These are phyloP conservation scores for Tragelaphus strepsiceros DNA, from an alignment of 2,113 vertebrate genomes.

Conservation along the genomic window DNA sequence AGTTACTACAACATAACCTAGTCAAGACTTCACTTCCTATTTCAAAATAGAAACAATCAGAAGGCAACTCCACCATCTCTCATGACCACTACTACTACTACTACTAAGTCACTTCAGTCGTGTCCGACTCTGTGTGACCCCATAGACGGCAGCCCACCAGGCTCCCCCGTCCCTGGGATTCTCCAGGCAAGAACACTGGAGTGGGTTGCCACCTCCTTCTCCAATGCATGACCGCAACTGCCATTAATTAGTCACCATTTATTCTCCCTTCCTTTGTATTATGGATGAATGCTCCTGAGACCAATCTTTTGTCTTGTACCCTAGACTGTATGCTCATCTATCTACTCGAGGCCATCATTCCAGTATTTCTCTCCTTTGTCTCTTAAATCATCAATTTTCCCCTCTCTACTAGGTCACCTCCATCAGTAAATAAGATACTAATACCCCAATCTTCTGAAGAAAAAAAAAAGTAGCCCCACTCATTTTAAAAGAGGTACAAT, in stretches of 20 bases:
- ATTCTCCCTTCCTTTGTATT: not conserved
- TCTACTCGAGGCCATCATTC: not conserved
- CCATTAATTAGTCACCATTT: not conserved
- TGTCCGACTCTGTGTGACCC: too few relatives aligned
- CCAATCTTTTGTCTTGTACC: not conserved
- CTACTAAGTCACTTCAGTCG: too few relatives aligned
- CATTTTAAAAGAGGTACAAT: not conserved
- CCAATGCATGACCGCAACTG: not conserved
- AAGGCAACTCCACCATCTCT: not conserved
- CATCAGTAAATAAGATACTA: not conserved
- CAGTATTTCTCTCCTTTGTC: not conserved
- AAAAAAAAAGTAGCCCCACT: not conserved
- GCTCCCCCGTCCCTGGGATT: too few relatives aligned
- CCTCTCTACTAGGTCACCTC: not conserved
- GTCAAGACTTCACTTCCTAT: not conserved
- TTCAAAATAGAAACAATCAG: not conserved
- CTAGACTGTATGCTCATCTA: not conserved
- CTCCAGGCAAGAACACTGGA: too few relatives aligned
- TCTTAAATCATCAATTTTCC: not conserved
- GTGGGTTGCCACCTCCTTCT: too few relatives aligned
- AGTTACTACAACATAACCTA: not conserved
- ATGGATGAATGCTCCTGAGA: not conserved
- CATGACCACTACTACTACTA: not conserved
- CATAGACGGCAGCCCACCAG: too few relatives aligned
- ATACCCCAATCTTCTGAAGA: too few relatives aligned